Percentiles rank a stretch among this genome's conserved stretches.
Evolutionary conservation across 2,113 vertebrate species (phyloP).

Genomic region (Platysteira castanea): DNA sequence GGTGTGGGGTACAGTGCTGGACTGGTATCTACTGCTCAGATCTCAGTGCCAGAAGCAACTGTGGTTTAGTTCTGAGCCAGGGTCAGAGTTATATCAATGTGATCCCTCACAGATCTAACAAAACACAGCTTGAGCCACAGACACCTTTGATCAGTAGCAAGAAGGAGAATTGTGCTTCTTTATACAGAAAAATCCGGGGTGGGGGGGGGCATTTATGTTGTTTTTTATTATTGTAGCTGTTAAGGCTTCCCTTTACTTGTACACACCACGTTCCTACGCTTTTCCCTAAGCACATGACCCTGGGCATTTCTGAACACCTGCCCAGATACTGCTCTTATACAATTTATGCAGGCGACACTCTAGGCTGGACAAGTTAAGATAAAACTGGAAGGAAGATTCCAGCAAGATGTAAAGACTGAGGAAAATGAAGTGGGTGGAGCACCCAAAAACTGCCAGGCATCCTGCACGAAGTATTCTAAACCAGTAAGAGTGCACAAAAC

Average conservation of each 20-base stretch:
- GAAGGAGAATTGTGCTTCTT: not conserved
- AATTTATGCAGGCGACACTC: not conserved
- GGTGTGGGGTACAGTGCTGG: accelerated
- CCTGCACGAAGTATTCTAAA: not conserved
- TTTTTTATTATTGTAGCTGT: not conserved
- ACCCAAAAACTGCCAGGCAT: not conserved
- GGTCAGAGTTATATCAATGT: not conserved
- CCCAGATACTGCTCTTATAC: not conserved
- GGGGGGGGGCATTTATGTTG: not conserved
- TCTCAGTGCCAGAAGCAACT: not conserved
- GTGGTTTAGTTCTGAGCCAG: not conserved
- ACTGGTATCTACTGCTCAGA: not conserved
- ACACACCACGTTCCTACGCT: accelerated
- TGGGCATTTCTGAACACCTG: not conserved
- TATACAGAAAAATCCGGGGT: not conserved
- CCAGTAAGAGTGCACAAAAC: not conserved
- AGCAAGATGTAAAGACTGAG: not conserved
- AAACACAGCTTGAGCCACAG: not conserved
- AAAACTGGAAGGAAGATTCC: not conserved
- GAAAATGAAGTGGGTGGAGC: not conserved
- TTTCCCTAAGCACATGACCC: not conserved
- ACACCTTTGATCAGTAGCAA: not conserved
- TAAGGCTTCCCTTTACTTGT: not conserved
- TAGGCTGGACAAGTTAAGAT: not conserved
- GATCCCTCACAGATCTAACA: not conserved